A percentile compares a stretch with the other conserved stretches of the same genome.
Evolutionary conservation across 2,888 invertebrate genomes (phyloP).

Genomic region (Drosophila maculinotata): DNA sequence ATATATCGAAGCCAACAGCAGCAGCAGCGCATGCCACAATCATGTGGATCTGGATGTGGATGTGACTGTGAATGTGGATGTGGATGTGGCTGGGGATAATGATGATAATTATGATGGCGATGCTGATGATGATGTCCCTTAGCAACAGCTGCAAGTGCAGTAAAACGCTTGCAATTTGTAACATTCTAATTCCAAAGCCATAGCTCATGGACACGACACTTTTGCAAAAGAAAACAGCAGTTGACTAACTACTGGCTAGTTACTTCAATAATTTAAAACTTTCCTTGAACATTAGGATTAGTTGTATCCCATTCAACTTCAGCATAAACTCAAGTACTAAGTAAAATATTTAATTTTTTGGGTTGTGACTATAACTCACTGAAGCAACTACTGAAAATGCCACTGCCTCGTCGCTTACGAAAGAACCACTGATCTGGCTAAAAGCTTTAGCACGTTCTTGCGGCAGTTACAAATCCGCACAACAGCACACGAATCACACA

Average conservation of each 20-base stretch:
- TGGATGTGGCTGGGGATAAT: conserved; percentile 12
- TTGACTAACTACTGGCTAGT: too few species aligned
- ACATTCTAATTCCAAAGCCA: conserved; percentile 23
- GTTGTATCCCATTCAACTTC: too few species aligned
- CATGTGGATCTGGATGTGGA: conserved; percentile 8
- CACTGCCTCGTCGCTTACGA: conserved; percentile 1
- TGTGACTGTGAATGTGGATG: conserved; percentile 8
- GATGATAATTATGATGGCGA: conserved; percentile 4
- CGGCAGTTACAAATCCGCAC: conserved; percentile 32
- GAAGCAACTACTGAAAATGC: too few species aligned
- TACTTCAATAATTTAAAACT: too few species aligned
- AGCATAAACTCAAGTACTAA: too few species aligned
- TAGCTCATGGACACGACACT: conserved; percentile 28
- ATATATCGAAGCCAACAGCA: conserved; percentile 65
- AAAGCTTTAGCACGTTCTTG: conserved; percentile 60
- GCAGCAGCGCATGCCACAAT: conserved; percentile 4
- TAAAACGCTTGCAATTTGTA: conserved; percentile 64
- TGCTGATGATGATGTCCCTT: conserved; percentile 5
- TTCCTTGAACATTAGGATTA: too few species aligned
- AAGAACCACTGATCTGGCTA: conserved; percentile 17
- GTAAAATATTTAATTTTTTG: too few species aligned
- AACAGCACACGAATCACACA: conserved; percentile 5
- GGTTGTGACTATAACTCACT: too few species aligned
- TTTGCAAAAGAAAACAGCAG: conserved; percentile 26
- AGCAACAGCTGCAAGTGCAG: conserved; percentile 66